These are phyloP conservation scores for Adelges cooleyi DNA, from an alignment of 1,140 invertebrate species.

Conservation along the genomic window DNA sequence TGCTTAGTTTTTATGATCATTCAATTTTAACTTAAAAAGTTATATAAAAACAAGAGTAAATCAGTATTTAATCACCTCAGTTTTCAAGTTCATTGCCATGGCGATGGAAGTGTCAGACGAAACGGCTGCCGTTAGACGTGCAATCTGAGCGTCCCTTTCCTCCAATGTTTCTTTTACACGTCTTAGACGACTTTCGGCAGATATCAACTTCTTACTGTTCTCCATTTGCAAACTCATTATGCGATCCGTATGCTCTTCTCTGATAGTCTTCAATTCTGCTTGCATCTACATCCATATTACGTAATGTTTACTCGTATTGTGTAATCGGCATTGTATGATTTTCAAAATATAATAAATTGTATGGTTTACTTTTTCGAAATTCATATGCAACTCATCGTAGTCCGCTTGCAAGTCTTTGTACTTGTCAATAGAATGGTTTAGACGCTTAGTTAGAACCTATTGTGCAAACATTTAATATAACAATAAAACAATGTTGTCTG, in stretches of 20 bases:
- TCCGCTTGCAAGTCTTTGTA: constrained; percentile 2
- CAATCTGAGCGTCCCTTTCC: constrained; percentile 11
- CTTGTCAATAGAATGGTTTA: constrained; percentile 9
- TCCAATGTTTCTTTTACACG: background rate
- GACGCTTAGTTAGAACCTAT: background rate
- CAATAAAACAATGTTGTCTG: no score
- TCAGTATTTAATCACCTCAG: background rate
- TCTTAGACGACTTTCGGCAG: background rate
- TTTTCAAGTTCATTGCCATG: constrained; percentile 19
- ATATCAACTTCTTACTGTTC: background rate
- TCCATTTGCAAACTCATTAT: background rate
- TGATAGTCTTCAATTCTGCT: background rate
- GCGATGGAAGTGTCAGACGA: constrained; percentile 3
- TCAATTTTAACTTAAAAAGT: no score
- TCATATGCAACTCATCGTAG: constrained; percentile 4
- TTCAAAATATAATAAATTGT: background rate
- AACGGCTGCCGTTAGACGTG: background rate
- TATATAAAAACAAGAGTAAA: no score
- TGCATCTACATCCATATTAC: background rate
- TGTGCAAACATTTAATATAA: no score
- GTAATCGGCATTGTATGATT: background rate
- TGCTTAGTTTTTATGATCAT: background rate
- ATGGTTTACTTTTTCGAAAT: background rate
- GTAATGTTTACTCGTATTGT: background rate
- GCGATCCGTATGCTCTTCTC: background rate